These are phyloP conservation scores for Gymnobelideus leadbeateri DNA, from an alignment of 2,113 vertebrate species.

Conservation along the genomic window DNA sequence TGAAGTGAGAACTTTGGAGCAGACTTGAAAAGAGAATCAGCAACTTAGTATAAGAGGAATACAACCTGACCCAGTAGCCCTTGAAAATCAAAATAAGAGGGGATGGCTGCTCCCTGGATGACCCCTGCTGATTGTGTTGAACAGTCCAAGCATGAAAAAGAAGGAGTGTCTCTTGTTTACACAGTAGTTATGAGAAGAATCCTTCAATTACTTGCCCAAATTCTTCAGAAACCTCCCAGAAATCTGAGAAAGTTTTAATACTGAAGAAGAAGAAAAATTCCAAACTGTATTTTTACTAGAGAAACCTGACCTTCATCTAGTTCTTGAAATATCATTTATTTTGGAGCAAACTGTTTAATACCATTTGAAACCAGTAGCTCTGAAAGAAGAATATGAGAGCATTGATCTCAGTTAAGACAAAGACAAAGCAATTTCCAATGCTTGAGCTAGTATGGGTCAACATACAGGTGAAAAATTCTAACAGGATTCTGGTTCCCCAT, in stretches of 20 bases:
- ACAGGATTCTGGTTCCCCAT: constrained; percentile 91
- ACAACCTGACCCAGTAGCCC: background rate
- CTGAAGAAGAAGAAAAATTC: background rate
- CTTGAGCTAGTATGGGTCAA: constrained; percentile 90
- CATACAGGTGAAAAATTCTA: constrained; percentile 93
- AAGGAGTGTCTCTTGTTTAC: background rate
- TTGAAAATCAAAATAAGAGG: background rate
- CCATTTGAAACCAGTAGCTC: constrained; percentile 89
- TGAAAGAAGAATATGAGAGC: constrained; percentile 92
- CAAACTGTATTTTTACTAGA: background rate
- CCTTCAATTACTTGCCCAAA: background rate
- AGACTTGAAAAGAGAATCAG: background rate
- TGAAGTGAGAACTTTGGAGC: background rate
- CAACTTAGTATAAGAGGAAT: background rate
- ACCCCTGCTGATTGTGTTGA: too few relatives aligned
- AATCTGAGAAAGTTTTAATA: background rate
- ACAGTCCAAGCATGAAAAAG: background rate
- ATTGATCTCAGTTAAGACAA: constrained; percentile 89
- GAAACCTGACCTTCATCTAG: background rate
- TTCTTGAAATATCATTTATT: background rate
- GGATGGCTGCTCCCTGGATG: background rate
- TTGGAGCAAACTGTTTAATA: constrained; percentile 92
- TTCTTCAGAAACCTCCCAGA: background rate
- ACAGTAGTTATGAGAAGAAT: background rate
- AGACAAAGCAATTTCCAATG: constrained; percentile 89